These are phyloP conservation scores for Scolopax mira DNA, from an alignment of 2,113 vertebrate species.

Conservation along the genomic window DNA sequence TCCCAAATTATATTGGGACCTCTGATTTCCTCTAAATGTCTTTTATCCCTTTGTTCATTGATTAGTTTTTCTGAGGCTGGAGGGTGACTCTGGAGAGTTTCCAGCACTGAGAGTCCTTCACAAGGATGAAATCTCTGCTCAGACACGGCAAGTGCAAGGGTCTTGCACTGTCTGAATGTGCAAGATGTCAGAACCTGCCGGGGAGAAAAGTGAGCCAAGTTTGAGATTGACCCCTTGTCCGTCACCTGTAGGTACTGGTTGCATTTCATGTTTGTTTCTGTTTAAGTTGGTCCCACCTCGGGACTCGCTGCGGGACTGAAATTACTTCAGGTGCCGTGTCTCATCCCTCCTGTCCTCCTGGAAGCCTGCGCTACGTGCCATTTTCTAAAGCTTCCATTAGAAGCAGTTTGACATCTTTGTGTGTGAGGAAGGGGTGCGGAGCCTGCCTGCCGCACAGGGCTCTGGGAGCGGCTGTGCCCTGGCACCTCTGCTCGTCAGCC, in stretches of 20 bases:
- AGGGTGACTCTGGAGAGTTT: background rate
- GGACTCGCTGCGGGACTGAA: background rate
- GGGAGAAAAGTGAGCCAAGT: background rate
- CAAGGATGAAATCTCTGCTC: background rate
- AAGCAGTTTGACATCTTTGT: background rate
- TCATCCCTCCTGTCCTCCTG: background rate
- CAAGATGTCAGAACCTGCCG: background rate
- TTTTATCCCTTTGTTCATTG: background rate
- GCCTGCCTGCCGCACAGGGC: fast-evolving
- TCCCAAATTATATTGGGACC: background rate
- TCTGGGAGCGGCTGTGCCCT: background rate
- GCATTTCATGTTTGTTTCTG: background rate
- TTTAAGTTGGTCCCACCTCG: background rate
- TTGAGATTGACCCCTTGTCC: background rate
- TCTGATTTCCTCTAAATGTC: background rate
- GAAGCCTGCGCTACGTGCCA: fast-evolving
- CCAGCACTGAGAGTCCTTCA: background rate
- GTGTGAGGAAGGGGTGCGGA: background rate
- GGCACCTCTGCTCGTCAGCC: background rate
- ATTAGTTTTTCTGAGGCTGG: background rate
- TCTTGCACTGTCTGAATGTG: background rate
- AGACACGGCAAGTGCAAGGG: background rate
- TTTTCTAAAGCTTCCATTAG: background rate
- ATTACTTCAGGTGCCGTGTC: background rate
- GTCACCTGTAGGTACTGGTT: background rate